These are phyloP conservation scores for Conops quadrifasciatus DNA, from an alignment of 2,888 invertebrate genomes.

Conservation along the genomic window DNA sequence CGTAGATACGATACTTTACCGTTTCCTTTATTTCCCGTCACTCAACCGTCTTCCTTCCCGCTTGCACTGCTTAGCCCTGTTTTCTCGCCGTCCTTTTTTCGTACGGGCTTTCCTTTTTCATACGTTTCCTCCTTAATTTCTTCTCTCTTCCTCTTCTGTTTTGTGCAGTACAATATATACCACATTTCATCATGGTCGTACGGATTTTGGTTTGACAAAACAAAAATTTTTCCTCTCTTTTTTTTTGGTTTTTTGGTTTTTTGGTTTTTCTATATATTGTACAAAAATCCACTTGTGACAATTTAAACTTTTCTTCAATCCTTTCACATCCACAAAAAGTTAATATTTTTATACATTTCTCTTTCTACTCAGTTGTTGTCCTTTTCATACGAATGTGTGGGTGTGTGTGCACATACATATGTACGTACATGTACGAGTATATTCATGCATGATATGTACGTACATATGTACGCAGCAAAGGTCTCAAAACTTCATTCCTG, in stretches of 20 bases:
- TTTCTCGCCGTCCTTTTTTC: background rate
- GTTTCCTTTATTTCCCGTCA: background rate
- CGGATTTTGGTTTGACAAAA: background rate
- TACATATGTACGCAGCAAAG: background rate
- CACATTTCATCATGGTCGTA: background rate
- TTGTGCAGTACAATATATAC: no score
- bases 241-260: background rate
- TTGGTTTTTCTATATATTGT: background rate
- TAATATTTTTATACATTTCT: background rate
- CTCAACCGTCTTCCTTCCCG: background rate
- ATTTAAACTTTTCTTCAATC: background rate
- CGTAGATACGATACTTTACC: no score
- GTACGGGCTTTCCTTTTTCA: background rate
- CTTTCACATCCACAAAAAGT: background rate
- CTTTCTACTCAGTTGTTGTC: background rate
- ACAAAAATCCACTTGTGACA: constrained; percentile 11
- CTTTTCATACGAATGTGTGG: background rate
- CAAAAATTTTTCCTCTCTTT: background rate
- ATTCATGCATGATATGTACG: no score
- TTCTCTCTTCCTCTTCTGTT: no score
- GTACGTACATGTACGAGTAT: background rate
- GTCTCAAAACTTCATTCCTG: no score
- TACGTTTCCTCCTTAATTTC: no score
- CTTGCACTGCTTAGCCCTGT: background rate
- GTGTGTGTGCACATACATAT: no score